Evolutionary conservation across 2,888 invertebrate species (phyloP), one percentile per base, ranked within the genome.

Genomic region (Cataglyphis livida): DNA sequence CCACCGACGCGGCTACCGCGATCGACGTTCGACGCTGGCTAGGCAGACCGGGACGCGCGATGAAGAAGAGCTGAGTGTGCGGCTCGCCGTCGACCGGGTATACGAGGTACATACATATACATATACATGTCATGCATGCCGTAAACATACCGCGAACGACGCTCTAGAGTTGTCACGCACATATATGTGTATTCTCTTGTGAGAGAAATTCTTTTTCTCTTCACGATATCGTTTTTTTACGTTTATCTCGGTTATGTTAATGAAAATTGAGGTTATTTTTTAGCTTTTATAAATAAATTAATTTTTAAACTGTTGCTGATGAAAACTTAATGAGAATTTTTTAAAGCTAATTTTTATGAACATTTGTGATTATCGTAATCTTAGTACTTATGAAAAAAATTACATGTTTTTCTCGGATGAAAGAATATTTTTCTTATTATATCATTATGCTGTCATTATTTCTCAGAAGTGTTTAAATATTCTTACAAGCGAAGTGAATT

Each of bases 11-110:
- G 51, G 7, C n/a, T n/a, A 7, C 51, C 18, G 51, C n/a, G 51
- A 51, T 7, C 51, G 51, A 51, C 51, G 51, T n/a, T 48, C 48
- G 48, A 48, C 48, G 48, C 48, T 48, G 44, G 44, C 18, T 48
- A 48, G 44, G 44, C 44, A 15, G 18, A 51, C 7, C n/a, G n/a
- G 51, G n/a, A 48, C 48, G 7, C 51, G 51, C 51, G 51, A 51
- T 51, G 51, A 51, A n/a, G 51, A 48, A n/a, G 48, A 51, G 51
- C 51, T 51, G 51, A 51, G 51, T 51, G 51, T 18, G 6, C 68
- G 38, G 21, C 41, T 32, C 57, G 28, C 9, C 38, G 73, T 73
- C 6, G n/a, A 25, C 38, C 38, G 21, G 12, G 12, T 38, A 25
- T 32, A 41, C 9, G 18, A 28, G 28, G 61, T 44, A 41, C 18